A percentile compares a stretch with the other conserved stretches of the same genome.
Conservation (phyloP, 2,113 vertebrate species). For the Silurus asotus region DNA sequence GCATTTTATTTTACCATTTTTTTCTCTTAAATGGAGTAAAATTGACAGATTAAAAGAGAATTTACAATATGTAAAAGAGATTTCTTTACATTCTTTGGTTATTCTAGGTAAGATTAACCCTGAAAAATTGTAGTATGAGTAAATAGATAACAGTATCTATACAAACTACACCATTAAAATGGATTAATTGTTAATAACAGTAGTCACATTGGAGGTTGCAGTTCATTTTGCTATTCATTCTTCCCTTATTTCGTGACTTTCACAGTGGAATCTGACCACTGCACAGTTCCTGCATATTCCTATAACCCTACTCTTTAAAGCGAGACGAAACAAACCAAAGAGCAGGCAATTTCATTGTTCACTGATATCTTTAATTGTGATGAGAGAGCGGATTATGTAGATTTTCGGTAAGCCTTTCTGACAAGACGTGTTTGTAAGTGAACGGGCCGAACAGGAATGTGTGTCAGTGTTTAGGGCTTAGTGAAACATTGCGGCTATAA, state of each 20-base stretch:
- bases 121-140: background rate
- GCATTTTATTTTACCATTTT: background rate
- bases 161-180: background rate
- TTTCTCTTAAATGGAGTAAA: background rate
- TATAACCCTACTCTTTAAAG: conserved; percentile 60
- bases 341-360: conserved; percentile 83
- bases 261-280: conserved; percentile 41
- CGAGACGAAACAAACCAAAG: conserved; percentile 76
- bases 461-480: conserved; percentile 77
- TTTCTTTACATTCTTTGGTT: background rate
- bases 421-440: conserved; percentile 79
- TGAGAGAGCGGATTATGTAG: conserved; percentile 79
- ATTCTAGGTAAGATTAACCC: background rate
- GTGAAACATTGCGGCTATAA: conserved; percentile 75
- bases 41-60: background rate
- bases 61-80: background rate
- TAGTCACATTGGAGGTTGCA: background rate
- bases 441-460: conserved; percentile 76
- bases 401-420: conserved; percentile 78
- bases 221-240: conserved; percentile 31
- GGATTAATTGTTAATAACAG: background rate
- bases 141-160: background rate
- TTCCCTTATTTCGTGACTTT: conserved; percentile 36
- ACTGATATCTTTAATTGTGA: conserved; percentile 83
- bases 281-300: conserved; percentile 50